Conservation (phyloP, 2,797 vertebrate genomes). For the Onychomys torridus region DNA sequence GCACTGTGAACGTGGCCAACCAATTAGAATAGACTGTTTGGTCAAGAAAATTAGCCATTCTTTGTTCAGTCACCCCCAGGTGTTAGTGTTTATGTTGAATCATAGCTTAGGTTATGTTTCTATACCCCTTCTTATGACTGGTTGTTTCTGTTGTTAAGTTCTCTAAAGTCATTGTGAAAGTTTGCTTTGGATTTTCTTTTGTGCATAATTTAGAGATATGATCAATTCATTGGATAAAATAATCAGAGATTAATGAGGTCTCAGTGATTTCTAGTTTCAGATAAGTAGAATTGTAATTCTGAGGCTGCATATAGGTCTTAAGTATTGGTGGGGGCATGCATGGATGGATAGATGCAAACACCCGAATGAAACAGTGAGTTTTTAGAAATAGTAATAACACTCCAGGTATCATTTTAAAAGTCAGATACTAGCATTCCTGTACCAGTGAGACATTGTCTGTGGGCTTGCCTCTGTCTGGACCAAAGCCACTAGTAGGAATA, state of each 20-base stretch:
- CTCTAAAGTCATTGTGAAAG: background rate
- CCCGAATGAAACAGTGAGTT: background rate
- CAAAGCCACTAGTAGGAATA: background rate
- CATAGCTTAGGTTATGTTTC: background rate
- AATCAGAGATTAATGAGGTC: background rate
- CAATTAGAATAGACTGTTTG: background rate
- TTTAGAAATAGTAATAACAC: constrained; percentile 21
- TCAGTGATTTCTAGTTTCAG: background rate
- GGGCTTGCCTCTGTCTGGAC: background rate
- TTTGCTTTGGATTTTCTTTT: constrained; percentile 34
- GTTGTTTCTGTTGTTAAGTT: constrained; percentile 38
- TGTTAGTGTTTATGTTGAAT: constrained; percentile 6
- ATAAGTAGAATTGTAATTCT: background rate
- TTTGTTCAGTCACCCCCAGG: background rate
- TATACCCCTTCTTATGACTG: background rate
- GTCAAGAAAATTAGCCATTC: background rate
- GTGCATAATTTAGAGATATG: background rate
- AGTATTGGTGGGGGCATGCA: background rate
- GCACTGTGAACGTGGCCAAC: background rate
- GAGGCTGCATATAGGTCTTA: background rate
- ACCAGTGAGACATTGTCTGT: background rate
- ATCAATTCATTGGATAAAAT: constrained; percentile 2
- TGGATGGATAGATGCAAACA: background rate
- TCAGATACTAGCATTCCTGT: background rate
- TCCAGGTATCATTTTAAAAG: background rate